Base-by-base conservation (phyloP, 2,113 vertebrate genomes). In the Zeus faber region DNA sequence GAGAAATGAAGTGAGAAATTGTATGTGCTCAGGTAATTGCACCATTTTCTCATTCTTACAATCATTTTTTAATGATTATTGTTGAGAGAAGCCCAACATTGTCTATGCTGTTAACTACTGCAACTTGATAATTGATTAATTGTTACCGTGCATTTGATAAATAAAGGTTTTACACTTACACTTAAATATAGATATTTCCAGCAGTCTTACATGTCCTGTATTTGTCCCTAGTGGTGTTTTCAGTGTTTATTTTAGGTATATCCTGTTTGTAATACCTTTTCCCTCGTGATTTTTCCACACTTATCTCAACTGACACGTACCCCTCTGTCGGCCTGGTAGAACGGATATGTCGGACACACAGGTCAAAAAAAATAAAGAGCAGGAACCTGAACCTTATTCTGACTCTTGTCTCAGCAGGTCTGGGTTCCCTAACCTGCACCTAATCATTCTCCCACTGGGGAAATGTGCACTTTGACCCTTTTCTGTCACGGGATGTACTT, bases 281-380 rank as follows among this genome's bases (percentile, higher is more conserved):
- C 68, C 69, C 62, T 16, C 0, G 63, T 23, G 68, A 26, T 44
- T 74, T 58, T 45, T 29, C 37, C 58, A 21, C 72, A 33, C 68
- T 62, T 58, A 74, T 79, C 74, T 79, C 53, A 70, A 49, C 60
- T 58, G 74, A 77, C 68, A 50, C 14, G 16, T 44, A 22, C 8
- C 16, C 16, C 69, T 65, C 55, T 49, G 26, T 35, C 69, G 33
- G 9, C 59, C 67, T 50, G 59, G 20, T 50, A 17, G 23, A 67
- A 51, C 57, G 62, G 70, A 78, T 72, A 51, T 74, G 77, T 81
- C 54, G 35, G 56, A 78, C 67, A 58, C 62, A 39, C 71, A 53
- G 79, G 73, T 85, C 77, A 80, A 67, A 65, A n/a, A 65, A 77
- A 80, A 83, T 80, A 79, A 54, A 57, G 51, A 74, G 58, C 20